Evolutionary conservation across 2,113 vertebrate genomes (phyloP).

Genomic region (Nettapus auritus): DNA sequence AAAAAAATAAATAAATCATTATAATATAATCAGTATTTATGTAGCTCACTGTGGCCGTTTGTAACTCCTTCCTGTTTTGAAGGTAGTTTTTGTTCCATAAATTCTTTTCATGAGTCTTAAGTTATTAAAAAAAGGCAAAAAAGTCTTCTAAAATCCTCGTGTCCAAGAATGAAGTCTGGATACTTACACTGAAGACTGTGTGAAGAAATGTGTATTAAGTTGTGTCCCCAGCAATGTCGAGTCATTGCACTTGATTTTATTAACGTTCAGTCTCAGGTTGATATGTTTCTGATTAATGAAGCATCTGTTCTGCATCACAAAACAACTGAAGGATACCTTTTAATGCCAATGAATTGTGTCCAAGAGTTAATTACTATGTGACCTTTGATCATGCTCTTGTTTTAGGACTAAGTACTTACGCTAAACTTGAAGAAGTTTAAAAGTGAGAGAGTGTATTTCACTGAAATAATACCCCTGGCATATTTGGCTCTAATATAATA

Average conservation of each 20-base stretch:
- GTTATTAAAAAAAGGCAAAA: background rate
- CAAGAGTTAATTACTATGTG: constrained; percentile 62
- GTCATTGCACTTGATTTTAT: constrained; percentile 47
- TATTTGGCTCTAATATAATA: background rate
- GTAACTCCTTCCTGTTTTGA: background rate
- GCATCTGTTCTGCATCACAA: constrained; percentile 73
- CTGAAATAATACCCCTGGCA: background rate
- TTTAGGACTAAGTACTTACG: constrained; percentile 33
- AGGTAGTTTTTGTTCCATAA: background rate
- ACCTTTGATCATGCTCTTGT: constrained; percentile 39
- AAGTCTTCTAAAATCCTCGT: background rate
- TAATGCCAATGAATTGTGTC: constrained; percentile 60
- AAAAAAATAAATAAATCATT: background rate
- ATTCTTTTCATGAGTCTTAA: background rate
- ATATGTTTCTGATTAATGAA: constrained; percentile 72
- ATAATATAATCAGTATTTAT: background rate
- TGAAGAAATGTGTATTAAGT: background rate
- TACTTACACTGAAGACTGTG: background rate
- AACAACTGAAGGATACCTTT: constrained; percentile 67
- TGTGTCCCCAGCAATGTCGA: constrained; percentile 6
- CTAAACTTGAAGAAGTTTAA: background rate
- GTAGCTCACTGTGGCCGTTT: background rate
- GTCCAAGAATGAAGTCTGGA: background rate
- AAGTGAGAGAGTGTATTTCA: background rate
- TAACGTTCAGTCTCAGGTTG: constrained; percentile 46